A percentile compares a stretch with the other conserved stretches of the same genome.
phyloP scores from a whole-genome alignment of 2,113 vertebrate genomes.

The Balaeniceps rex region DNA sequence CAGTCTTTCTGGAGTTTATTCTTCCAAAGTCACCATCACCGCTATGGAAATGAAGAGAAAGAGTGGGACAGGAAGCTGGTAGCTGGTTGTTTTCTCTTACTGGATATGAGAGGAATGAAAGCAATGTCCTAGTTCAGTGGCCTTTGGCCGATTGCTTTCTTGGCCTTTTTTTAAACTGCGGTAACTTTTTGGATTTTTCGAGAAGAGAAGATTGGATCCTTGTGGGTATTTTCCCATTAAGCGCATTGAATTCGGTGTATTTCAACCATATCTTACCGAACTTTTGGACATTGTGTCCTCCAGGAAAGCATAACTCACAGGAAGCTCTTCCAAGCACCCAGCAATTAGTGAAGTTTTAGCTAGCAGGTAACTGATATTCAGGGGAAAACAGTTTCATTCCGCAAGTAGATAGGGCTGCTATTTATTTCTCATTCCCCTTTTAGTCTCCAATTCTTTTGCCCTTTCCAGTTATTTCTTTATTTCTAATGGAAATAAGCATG shows the following conservation, averaged over 20 bases:
- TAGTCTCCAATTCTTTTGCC: not conserved
- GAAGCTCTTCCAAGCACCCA: not conserved
- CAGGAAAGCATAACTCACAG: not conserved
- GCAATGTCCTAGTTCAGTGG: not conserved
- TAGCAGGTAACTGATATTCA: not conserved
- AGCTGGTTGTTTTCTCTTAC: not conserved
- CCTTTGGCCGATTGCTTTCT: not conserved
- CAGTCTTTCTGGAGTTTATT: not conserved
- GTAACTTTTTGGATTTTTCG: not conserved
- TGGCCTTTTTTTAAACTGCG: not conserved
- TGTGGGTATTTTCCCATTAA: not conserved
- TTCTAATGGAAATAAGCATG: constrained; percentile 55
- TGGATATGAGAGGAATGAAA: not conserved
- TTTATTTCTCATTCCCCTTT: not conserved
- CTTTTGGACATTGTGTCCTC: not conserved
- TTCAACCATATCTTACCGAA: not conserved
- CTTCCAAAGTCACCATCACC: not conserved
- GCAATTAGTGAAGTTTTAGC: not conserved
- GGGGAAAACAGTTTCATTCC: not conserved
- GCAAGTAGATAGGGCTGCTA: not conserved
- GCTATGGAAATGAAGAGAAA: not conserved
- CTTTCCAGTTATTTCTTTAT: constrained; percentile 20
- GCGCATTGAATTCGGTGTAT: not conserved
- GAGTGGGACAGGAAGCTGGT: not conserved
- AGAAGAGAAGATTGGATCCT: not conserved